phyloP scores from a whole-genome alignment of 2,888 invertebrate species.

The Lottia scabra region DNA sequence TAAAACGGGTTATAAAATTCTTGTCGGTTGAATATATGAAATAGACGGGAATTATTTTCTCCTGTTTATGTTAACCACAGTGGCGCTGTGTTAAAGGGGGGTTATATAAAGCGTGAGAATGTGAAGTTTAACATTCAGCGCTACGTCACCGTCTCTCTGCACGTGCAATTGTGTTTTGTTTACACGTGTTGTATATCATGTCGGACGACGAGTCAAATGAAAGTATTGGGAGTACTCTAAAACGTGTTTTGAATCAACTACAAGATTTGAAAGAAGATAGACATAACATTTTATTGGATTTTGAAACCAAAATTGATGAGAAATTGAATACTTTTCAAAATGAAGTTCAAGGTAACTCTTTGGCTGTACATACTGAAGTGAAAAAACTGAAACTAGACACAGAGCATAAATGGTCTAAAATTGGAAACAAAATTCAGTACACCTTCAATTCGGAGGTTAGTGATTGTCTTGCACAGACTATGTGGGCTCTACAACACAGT shows the following conservation, averaged over 20 bases:
- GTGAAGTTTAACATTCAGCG: not conserved
- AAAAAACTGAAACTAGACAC: conserved; percentile 24
- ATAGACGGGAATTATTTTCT: too few relatives aligned
- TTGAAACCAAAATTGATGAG: not conserved
- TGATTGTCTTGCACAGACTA: conserved; percentile 14
- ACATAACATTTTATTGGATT: not conserved
- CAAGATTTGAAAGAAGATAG: not conserved
- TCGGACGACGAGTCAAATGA: not conserved
- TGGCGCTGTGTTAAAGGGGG: too few relatives aligned
- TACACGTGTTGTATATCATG: not conserved
- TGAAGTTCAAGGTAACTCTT: conserved; percentile 14
- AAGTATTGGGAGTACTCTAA: not conserved
- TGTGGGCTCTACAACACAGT: conserved; percentile 21
- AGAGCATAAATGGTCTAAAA: conserved; percentile 18
- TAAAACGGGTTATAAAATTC: too few relatives aligned
- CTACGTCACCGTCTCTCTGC: not conserved
- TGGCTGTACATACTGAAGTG: conserved; percentile 12
- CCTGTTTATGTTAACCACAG: too few relatives aligned
- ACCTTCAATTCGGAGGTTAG: conserved; percentile 21
- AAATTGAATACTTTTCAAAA: conserved; percentile 12
- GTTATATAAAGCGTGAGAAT: not conserved
- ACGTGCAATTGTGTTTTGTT: not conserved
- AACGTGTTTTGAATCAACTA: not conserved
- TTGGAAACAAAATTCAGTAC: conserved; percentile 27
- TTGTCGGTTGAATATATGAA: too few relatives aligned